These are phyloP conservation scores for Metacarcinus magister DNA, from an alignment of 2,888 invertebrate species.

Conservation along the genomic window DNA sequence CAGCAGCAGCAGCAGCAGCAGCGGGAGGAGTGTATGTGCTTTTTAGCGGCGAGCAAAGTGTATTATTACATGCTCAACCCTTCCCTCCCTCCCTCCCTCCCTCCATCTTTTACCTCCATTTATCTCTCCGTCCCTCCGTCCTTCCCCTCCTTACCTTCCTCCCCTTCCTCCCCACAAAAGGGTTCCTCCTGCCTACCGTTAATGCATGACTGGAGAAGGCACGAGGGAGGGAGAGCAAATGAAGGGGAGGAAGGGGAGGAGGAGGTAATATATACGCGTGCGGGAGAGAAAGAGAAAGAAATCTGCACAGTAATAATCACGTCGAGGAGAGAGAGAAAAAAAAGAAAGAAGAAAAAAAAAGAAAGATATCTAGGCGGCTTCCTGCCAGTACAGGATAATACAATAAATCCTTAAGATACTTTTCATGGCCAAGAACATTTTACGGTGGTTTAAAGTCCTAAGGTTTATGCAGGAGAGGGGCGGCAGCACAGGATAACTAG, in stretches of 20 bases:
- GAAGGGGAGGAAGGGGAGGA: neutral
- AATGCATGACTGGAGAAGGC: slow-evolving; percentile 26
- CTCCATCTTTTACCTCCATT: slow-evolving; percentile 10
- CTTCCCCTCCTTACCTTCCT: neutral
- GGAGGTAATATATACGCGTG: neutral
- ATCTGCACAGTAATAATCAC: neutral
- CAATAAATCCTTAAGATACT: slow-evolving; percentile 1
- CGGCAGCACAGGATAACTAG: neutral
- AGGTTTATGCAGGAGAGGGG: neutral
- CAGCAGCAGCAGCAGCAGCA: neutral
- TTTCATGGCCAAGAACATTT: neutral
- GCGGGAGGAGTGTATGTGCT: neutral
- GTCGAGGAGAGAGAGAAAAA: neutral
- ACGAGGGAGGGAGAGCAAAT: neutral
- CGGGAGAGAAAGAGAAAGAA: neutral
- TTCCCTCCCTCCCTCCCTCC: neutral
- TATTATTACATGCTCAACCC: slow-evolving; percentile 3
- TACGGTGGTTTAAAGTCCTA: neutral
- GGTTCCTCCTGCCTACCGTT: no score
- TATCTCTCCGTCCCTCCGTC: neutral
- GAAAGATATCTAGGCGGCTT: neutral
- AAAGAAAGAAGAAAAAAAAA: neutral
- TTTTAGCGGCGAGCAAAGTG: neutral
- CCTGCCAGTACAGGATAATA: neutral
- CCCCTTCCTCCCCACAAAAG: neutral